Percentiles rank a stretch among this genome's conserved stretches.
Evolutionary conservation across 2,113 vertebrate genomes (phyloP).

Genomic region (Aepyceros melampus): DNA sequence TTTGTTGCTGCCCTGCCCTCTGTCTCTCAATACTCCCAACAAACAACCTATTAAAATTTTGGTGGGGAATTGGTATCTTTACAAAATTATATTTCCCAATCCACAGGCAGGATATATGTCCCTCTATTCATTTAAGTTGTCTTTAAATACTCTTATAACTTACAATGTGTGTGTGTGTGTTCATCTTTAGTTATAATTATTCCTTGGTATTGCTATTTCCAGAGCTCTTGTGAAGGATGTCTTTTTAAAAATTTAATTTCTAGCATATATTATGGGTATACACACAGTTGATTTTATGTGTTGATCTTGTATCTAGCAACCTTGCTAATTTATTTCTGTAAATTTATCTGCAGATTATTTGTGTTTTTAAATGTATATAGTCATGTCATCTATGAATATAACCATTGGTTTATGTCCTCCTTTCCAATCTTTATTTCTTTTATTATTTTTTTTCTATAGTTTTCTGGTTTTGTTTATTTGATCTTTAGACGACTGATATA

Average conservation of each 20-base stretch:
- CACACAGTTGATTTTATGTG: background rate
- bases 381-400: background rate
- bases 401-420: background rate
- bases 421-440: background rate
- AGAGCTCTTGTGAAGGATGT: background rate
- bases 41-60: background rate
- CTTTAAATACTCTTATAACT: background rate
- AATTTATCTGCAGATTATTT: background rate
- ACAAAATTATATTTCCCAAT: background rate
- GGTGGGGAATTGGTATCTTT: background rate
- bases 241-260: background rate
- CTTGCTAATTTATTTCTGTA: background rate
- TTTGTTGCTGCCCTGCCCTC: background rate
- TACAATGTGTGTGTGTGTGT: background rate
- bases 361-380: background rate
- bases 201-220: background rate
- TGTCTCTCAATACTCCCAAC: background rate
- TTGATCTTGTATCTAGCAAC: background rate
- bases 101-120: background rate
- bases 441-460: background rate
- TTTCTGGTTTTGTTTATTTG: slow-evolving; percentile 12
- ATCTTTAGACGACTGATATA: background rate
- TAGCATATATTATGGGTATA: background rate
- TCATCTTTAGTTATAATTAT: background rate
- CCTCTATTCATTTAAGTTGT: background rate